Percentiles rank a stretch among this genome's conserved stretches.
Evolutionary conservation across 2,888 invertebrate genomes (phyloP).

Genomic region (Tetropium fuscum): DNA sequence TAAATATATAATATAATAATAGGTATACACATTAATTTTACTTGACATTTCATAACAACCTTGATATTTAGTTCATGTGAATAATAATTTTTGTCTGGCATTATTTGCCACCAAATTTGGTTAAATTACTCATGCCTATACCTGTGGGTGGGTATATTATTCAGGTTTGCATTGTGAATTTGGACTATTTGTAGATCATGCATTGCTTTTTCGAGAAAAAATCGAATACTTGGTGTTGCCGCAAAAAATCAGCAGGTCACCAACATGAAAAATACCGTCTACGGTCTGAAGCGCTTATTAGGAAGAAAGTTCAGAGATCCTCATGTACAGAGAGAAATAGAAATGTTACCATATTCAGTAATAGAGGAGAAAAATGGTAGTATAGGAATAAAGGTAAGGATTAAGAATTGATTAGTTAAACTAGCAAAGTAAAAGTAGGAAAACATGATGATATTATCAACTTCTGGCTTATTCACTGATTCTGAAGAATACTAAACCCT

Average conservation of each 20-base stretch:
- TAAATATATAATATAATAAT: neutral
- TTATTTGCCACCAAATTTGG: conserved; percentile 38
- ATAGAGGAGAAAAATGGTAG: conserved; percentile 82
- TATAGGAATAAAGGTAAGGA: conserved; percentile 85
- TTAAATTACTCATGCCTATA: conserved; percentile 38
- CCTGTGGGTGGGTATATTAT: conserved; percentile 42
- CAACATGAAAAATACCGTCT: conserved; percentile 97
- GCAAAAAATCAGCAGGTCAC: conserved; percentile 97
- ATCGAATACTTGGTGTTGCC: conserved; percentile 93
- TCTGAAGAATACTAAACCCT: no score
- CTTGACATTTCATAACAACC: conserved; percentile 42
- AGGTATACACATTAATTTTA: neutral
- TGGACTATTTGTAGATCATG: conserved; percentile 78
- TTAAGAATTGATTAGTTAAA: no score
- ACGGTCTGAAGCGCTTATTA: conserved; percentile 92
- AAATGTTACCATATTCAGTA: conserved; percentile 83
- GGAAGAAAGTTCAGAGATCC: conserved; percentile 93
- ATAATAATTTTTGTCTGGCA: conserved; percentile 15
- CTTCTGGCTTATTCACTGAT: no score
- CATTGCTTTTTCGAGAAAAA: conserved; percentile 94
- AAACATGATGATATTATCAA: no score
- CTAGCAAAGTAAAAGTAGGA: no score
- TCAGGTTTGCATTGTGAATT: conserved; percentile 12
- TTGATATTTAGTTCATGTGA: conserved; percentile 40
- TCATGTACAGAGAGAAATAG: conserved; percentile 85